Evolutionary conservation across 2,797 vertebrate genomes (phyloP).

Genomic region (Allobates femoralis): DNA sequence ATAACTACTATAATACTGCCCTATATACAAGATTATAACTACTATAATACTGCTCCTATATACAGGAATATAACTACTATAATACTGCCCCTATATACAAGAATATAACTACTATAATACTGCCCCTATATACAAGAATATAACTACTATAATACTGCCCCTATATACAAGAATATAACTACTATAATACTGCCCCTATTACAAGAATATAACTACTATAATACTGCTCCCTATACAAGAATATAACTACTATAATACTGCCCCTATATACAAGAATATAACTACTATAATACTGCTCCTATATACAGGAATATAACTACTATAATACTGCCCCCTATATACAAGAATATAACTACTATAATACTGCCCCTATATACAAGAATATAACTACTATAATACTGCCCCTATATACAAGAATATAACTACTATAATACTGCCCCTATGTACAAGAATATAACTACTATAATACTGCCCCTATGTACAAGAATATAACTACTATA

Average conservation of each 20-base stretch:
- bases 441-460: not conserved
- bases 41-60: no score
- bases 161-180: constrained; percentile 6
- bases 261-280: constrained; percentile 1
- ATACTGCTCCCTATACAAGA: constrained; percentile 1
- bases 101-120: constrained; percentile 15
- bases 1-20: no score
- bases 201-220: constrained; percentile 7
- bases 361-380: not conserved
- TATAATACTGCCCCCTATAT: not conserved
- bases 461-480: no score
- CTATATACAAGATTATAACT: no score
- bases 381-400: constrained; percentile 4
- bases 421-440: constrained; percentile 9
- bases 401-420: not conserved
- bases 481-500: no score
- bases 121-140: not conserved
- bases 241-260: constrained; percentile 13
- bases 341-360: constrained; percentile 13
- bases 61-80: no score
- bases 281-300: constrained; percentile 7
- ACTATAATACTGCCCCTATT: constrained; percentile 1
- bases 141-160: constrained; percentile 7
- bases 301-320: not conserved
- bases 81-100: not conserved